Conservation (phyloP, 2,113 vertebrate genomes). For the Zingel zingel region DNA sequence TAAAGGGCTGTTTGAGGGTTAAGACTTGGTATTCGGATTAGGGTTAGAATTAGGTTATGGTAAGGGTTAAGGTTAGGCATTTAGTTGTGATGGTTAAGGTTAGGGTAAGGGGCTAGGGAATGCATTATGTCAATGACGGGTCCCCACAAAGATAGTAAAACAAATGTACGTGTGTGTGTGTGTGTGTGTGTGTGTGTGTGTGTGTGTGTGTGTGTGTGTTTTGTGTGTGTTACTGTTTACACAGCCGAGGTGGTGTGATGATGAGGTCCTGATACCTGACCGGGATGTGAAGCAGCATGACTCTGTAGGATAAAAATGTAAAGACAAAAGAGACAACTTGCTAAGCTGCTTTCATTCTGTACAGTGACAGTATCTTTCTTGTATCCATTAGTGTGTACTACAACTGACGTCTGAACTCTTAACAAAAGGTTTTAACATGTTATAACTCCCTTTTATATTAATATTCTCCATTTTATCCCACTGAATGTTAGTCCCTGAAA, state of each 20-base stretch:
- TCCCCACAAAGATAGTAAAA: no score
- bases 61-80: no score
- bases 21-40: no score
- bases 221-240: conserved; percentile 37
- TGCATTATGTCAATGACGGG: no score
- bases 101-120: no score
- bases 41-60: no score
- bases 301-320: background rate
- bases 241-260: conserved; percentile 48
- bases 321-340: background rate
- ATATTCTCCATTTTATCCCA: background rate
- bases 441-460: background rate
- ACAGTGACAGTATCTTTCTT: background rate
- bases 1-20: no score
- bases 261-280: conserved; percentile 36
- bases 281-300: conserved; percentile 2
- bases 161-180: no score
- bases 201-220: conserved; percentile 4
- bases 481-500: background rate
- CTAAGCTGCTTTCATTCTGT: background rate
- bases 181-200: no score
- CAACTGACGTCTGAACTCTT: background rate
- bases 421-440: background rate
- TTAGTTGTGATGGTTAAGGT: no score
- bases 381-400: background rate